Percentiles rank a stretch among this genome's conserved stretches.
Conservation (phyloP, 1,140 invertebrate genomes). For the Conus betulinus region DNA sequence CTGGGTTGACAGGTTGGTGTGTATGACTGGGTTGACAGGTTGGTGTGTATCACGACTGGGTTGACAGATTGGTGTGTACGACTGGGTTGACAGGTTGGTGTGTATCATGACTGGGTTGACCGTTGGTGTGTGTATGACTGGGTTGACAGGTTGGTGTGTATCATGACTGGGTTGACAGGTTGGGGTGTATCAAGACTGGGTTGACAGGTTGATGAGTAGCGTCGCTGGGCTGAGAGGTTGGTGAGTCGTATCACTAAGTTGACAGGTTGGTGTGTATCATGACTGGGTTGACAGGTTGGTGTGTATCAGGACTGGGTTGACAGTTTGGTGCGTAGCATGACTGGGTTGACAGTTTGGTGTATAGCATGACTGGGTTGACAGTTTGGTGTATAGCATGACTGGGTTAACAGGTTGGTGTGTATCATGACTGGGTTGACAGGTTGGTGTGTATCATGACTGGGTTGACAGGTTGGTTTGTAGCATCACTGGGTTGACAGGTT, state of each 20-base stretch:
- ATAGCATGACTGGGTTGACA: too few species aligned
- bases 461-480: not conserved
- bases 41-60: conserved; percentile 40
- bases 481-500: conserved; percentile 14
- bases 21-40: conserved; percentile 55
- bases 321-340: conserved; percentile 50
- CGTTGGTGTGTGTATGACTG: too few species aligned
- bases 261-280: not conserved
- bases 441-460: conserved; percentile 40
- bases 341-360: not conserved
- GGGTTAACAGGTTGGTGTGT: too few species aligned
- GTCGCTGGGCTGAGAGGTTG: conserved; percentile 20
- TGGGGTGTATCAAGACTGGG: conserved; percentile 36
- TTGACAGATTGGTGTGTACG: too few species aligned
- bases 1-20: not conserved
- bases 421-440: conserved; percentile 61
- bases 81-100: too few species aligned
- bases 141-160: too few species aligned
- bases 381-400: too few species aligned
- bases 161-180: conserved; percentile 60
- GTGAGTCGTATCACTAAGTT: conserved; percentile 26
- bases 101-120: too few species aligned
- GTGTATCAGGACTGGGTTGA: too few species aligned
- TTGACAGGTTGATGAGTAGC: not conserved
- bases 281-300: not conserved